phyloP scores from a whole-genome alignment of 2,797 vertebrate species.

The Limnodromus scolopaceus region DNA sequence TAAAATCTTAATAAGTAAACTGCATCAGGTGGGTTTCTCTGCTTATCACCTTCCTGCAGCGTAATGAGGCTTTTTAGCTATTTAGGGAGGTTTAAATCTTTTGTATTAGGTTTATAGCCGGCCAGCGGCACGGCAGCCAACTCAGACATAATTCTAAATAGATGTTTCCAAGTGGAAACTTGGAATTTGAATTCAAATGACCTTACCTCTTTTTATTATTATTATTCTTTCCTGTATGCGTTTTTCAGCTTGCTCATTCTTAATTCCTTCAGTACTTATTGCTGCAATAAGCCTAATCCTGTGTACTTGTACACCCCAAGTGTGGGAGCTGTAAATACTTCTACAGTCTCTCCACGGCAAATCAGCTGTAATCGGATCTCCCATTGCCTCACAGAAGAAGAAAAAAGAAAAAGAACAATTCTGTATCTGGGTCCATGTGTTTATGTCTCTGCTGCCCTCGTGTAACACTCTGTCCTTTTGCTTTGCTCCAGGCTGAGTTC shows the following conservation, averaged over 20 bases:
- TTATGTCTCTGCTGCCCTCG: background rate
- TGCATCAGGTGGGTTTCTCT: background rate
- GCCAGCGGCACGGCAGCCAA: background rate
- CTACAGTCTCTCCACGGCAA: conserved; percentile 1
- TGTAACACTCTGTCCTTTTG: conserved; percentile 38
- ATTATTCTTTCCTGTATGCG: background rate
- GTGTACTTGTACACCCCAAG: background rate
- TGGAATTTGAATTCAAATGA: conserved; percentile 43
- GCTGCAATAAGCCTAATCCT: conserved; percentile 39
- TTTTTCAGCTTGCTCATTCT: conserved; percentile 48
- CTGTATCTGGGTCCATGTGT: fast-evolving
- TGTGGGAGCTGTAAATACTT: conserved; percentile 29
- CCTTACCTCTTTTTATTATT: background rate
- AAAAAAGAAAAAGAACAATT: background rate
- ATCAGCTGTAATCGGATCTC: conserved; percentile 30
- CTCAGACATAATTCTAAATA: conserved; percentile 38
- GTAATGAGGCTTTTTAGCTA: conserved; percentile 53
- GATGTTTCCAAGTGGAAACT: conserved; percentile 31
- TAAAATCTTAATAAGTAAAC: conserved; percentile 30
- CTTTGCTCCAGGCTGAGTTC: conserved; percentile 89
- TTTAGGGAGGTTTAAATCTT: conserved; percentile 1
- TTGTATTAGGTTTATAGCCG: conserved; percentile 2
- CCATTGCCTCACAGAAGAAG: background rate
- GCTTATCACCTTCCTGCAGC: conserved; percentile 32
- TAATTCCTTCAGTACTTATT: conserved; percentile 42